These are phyloP conservation scores for Rosalia funebris DNA, from an alignment of 2,888 invertebrate genomes.

Conservation along the genomic window DNA sequence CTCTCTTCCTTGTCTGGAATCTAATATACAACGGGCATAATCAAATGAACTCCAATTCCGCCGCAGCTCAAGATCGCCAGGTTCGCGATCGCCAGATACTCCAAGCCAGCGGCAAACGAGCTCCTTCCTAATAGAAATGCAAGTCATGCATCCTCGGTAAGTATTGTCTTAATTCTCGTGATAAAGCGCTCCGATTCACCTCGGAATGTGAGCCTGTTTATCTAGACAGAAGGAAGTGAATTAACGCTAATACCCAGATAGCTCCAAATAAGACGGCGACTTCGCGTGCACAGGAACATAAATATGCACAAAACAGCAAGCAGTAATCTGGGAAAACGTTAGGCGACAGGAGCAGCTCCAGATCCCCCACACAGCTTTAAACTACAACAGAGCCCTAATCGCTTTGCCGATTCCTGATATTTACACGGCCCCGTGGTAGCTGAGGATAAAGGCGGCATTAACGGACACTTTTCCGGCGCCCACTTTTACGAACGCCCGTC, in stretches of 20 bases:
- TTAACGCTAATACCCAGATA: neutral
- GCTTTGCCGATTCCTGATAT: constrained; percentile 15
- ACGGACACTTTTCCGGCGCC: neutral
- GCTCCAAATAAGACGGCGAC: neutral
- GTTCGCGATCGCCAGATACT: too few species aligned
- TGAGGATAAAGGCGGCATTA: constrained; percentile 1
- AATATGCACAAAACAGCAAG: neutral
- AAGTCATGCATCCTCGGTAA: too few species aligned
- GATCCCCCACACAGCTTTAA: neutral
- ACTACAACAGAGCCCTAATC: constrained; percentile 16
- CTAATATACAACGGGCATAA: too few species aligned
- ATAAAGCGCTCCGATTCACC: too few species aligned
- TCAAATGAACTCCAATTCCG: too few species aligned
- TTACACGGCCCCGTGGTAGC: neutral
- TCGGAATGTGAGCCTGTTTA: too few species aligned
- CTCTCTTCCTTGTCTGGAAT: too few species aligned
- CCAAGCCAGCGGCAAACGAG: too few species aligned
- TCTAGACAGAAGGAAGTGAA: too few species aligned
- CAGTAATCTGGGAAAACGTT: neutral
- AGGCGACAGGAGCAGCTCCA: neutral
- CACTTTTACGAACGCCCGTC: neutral
- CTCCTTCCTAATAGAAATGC: too few species aligned
- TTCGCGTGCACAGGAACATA: neutral
- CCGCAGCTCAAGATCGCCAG: too few species aligned
- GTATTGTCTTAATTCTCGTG: too few species aligned